Evolutionary conservation across 1,140 invertebrate genomes (phyloP).

Genomic region (Cardiocondyla obscurior): DNA sequence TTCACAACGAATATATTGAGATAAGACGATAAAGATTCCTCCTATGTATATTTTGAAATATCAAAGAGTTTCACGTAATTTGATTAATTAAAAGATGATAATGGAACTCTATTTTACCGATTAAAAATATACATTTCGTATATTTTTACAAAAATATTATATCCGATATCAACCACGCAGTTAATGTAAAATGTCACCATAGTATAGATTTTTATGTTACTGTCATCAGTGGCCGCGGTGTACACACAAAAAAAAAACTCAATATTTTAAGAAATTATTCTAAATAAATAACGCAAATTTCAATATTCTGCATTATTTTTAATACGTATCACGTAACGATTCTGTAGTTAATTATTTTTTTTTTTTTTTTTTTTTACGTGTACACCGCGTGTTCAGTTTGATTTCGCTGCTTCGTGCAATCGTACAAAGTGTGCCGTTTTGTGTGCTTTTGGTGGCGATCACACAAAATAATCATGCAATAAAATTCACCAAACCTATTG

Average conservation of each 20-base stretch:
- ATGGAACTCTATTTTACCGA: background rate
- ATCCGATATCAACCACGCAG: background rate
- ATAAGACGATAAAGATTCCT: background rate
- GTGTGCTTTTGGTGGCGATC: slow-evolving; percentile 62
- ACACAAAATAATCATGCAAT: slow-evolving; percentile 37
- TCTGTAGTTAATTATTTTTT: background rate
- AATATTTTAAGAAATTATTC: background rate
- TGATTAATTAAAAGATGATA: background rate
- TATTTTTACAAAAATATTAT: slow-evolving; percentile 2
- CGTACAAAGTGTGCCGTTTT: slow-evolving; percentile 32
- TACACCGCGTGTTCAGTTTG: slow-evolving; percentile 22
- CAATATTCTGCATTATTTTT: slow-evolving; percentile 24
- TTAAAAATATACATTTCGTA: background rate
- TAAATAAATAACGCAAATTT: background rate
- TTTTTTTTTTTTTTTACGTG: slow-evolving; percentile 28
- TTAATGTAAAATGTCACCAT: slow-evolving; percentile 9
- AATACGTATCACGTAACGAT: background rate
- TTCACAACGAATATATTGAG: slow-evolving; percentile 18
- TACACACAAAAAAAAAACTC: slow-evolving; percentile 7
- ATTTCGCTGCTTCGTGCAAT: slow-evolving; percentile 48
- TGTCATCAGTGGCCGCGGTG: background rate
- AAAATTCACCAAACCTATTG: slow-evolving; percentile 41
- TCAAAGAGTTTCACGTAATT: background rate
- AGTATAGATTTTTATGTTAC: slow-evolving; percentile 38
- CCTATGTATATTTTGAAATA: background rate